Evolutionary conservation across 35 echinoderm and acorn worm species (phyloP).

Genomic region (Eucidaris tribuloides): DNA sequence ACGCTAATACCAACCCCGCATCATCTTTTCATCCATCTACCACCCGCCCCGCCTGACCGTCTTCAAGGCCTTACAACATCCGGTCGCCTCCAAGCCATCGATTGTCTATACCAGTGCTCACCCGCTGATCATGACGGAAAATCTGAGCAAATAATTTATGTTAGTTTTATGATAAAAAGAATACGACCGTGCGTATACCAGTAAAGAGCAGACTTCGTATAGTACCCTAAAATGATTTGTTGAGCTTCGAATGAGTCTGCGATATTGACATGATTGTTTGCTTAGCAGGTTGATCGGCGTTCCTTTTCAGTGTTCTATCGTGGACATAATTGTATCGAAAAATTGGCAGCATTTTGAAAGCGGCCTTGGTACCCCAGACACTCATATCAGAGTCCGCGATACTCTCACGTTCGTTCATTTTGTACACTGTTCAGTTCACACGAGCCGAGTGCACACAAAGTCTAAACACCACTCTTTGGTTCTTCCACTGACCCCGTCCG

Average conservation of each 20-base stretch:
- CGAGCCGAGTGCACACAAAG: too few relatives aligned
- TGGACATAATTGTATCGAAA: too few relatives aligned
- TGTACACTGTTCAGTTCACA: too few relatives aligned
- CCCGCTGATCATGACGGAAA: neutral
- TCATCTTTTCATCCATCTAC: neutral
- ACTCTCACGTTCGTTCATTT: too few relatives aligned
- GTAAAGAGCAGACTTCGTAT: too few relatives aligned
- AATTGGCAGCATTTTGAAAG: constrained; percentile 19
- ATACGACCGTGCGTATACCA: too few relatives aligned
- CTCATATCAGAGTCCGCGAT: too few relatives aligned
- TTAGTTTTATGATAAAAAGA: constrained; percentile 25
- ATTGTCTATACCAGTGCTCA: neutral
- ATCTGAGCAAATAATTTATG: constrained; percentile 29
- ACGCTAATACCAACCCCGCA: neutral
- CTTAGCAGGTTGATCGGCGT: too few relatives aligned
- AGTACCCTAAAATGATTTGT: too few relatives aligned
- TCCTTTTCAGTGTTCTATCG: too few relatives aligned
- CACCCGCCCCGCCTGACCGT: constrained; percentile 18
- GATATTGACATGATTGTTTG: too few relatives aligned
- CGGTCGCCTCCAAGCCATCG: neutral
- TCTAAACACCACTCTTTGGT: constrained; percentile 22
- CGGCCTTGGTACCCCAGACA: constrained; percentile 14
- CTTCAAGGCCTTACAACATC: constrained; percentile 21
- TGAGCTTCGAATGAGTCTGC: too few relatives aligned
- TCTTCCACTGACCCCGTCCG: constrained; percentile 38